phyloP scores from a whole-genome alignment of 1,140 invertebrate species.

The Holotrichia oblita region DNA sequence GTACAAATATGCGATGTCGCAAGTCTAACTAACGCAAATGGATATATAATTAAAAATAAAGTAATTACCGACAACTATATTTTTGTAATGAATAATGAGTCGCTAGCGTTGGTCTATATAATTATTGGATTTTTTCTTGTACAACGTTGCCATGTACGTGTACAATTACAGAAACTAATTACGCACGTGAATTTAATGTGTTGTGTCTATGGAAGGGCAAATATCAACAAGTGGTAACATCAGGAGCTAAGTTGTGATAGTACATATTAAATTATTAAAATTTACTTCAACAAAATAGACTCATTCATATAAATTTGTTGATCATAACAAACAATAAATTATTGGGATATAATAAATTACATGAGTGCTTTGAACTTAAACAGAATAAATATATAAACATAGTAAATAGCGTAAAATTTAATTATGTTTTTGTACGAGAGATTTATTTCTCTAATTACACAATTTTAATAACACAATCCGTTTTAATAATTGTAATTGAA shows the following conservation, averaged over 20 bases:
- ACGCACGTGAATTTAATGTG: background rate
- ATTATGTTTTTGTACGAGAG: background rate
- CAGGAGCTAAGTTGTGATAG: too few relatives aligned
- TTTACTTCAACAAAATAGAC: too few relatives aligned
- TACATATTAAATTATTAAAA: too few relatives aligned
- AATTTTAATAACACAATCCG: background rate
- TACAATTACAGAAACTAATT: slow-evolving; percentile 15
- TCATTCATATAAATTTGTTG: too few relatives aligned
- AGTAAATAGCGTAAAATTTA: background rate
- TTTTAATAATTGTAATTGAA: background rate
- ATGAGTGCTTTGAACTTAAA: background rate
- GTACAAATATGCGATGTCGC: background rate
- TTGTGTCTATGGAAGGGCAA: background rate
- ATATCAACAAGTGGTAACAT: slow-evolving; percentile 6
- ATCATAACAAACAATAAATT: too few relatives aligned
- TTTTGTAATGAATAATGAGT: background rate
- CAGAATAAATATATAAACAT: background rate
- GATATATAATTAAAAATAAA: background rate
- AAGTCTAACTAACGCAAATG: background rate
- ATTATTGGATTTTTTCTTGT: background rate
- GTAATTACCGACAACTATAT: background rate
- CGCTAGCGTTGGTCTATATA: background rate
- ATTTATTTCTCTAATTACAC: background rate
- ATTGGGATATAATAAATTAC: background rate
- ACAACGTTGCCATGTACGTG: background rate